Conservation (phyloP, 2,888 invertebrate species). For the Ditula angustiorana region DNA sequence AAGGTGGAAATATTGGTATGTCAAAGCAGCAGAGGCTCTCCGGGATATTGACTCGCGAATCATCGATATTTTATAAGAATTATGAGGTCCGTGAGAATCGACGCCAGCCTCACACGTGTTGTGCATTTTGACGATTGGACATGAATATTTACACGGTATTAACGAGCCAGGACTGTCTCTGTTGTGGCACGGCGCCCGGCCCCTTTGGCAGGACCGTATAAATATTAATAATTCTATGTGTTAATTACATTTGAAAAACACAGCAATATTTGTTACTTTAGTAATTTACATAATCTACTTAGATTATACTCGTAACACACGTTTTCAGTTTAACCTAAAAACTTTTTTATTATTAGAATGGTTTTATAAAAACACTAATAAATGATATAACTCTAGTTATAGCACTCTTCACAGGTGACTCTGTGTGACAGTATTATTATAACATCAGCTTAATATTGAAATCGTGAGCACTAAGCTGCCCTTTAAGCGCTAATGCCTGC, state of each 20-base stretch:
- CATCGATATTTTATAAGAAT: constrained; percentile 35
- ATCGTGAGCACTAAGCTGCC: too few species aligned
- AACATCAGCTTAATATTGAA: not conserved
- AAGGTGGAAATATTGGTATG: constrained; percentile 12
- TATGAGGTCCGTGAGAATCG: constrained; percentile 30
- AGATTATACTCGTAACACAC: too few species aligned
- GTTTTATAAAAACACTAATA: too few species aligned
- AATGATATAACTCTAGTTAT: too few species aligned
- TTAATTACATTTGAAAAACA: constrained; percentile 18
- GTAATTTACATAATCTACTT: too few species aligned
- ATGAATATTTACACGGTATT: constrained; percentile 47
- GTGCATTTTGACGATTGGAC: constrained; percentile 43
- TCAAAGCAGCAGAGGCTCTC: constrained; percentile 17
- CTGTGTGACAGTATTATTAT: too few species aligned
- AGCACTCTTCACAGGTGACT: too few species aligned
- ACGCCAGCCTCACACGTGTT: constrained; percentile 30
- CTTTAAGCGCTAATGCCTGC: too few species aligned
- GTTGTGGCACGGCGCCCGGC: not conserved
- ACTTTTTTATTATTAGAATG: too few species aligned
- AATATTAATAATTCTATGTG: constrained; percentile 22
- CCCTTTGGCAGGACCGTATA: constrained; percentile 13
- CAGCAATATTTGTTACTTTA: not conserved
- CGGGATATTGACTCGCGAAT: constrained; percentile 47
- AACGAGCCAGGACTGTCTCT: constrained; percentile 36
- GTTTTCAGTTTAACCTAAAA: too few species aligned